Evolutionary conservation across 2,113 vertebrate genomes (phyloP).

Genomic region (Coryphaenoides rupestris): DNA sequence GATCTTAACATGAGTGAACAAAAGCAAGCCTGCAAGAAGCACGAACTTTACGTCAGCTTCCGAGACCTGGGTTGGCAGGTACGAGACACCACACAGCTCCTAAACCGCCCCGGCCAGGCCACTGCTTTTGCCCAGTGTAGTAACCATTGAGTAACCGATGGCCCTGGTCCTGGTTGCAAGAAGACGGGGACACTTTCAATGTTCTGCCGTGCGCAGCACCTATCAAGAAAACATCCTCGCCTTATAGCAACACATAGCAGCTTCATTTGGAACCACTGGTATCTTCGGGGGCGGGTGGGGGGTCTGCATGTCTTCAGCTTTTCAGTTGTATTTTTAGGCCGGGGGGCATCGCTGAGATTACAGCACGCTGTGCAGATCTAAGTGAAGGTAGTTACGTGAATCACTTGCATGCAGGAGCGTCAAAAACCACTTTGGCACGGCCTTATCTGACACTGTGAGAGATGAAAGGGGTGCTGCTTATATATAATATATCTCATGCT

Average conservation of each 20-base stretch:
- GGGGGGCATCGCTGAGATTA: background rate
- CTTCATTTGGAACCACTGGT: background rate
- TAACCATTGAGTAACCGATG: no score
- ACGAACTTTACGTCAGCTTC: conserved; percentile 98
- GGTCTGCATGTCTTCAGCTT: background rate
- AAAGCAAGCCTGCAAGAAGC: conserved; percentile 98
- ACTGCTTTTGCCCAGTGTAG: no score
- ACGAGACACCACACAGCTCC: conserved; percentile 19
- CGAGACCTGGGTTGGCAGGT: conserved; percentile 98
- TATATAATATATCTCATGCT: no score
- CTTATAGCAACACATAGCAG: background rate
- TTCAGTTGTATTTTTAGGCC: background rate
- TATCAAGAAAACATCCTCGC: background rate
- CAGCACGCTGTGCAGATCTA: background rate
- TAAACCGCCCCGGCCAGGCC: background rate
- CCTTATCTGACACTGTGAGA: no score
- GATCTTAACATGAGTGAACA: conserved; percentile 96
- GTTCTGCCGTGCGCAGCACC: background rate
- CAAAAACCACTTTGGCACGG: background rate
- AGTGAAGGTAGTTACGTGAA: background rate
- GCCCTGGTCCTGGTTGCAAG: no score
- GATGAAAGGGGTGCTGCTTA: no score
- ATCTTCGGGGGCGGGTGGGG: no score
- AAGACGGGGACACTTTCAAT: no score
- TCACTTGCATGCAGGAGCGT: background rate